These are phyloP conservation scores for Siphamia tubifer DNA, from an alignment of 2,113 vertebrate genomes.

Conservation along the genomic window DNA sequence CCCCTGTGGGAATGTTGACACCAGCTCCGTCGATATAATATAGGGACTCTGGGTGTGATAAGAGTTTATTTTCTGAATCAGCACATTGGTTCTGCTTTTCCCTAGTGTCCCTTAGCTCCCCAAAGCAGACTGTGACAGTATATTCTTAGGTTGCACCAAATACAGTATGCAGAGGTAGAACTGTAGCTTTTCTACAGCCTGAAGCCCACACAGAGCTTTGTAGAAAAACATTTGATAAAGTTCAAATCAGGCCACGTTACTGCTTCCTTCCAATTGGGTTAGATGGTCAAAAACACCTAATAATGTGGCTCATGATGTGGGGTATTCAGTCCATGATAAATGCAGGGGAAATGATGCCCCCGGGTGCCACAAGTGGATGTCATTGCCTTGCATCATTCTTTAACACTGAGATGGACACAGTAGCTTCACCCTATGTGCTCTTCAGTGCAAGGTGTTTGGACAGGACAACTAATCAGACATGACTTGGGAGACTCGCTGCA, in stretches of 20 bases:
- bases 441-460: conserved; percentile 34
- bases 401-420: conserved; percentile 27
- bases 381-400: conserved; percentile 48
- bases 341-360: conserved; percentile 25
- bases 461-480: conserved; percentile 47
- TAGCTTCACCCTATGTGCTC: neutral
- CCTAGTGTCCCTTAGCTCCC: neutral
- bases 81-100: neutral
- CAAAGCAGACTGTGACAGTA: neutral
- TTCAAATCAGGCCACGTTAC: neutral
- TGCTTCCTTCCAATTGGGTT: neutral
- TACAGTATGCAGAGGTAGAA: no score
- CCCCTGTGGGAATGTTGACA: conserved; percentile 38
- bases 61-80: neutral
- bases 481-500: conserved; percentile 46
- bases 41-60: conserved; percentile 3
- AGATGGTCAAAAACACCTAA: conserved; percentile 16
- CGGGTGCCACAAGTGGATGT: conserved; percentile 31
- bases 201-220: neutral
- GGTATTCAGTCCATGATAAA: conserved; percentile 9
- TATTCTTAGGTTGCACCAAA: neutral
- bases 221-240: neutral
- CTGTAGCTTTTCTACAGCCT: neutral
- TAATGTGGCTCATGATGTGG: neutral
- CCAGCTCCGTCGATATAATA: conserved; percentile 29